Conservation (phyloP, 37 sponge, comb jelly and placozoan genomes). For the Mnemiopsis leidyi region DNA sequence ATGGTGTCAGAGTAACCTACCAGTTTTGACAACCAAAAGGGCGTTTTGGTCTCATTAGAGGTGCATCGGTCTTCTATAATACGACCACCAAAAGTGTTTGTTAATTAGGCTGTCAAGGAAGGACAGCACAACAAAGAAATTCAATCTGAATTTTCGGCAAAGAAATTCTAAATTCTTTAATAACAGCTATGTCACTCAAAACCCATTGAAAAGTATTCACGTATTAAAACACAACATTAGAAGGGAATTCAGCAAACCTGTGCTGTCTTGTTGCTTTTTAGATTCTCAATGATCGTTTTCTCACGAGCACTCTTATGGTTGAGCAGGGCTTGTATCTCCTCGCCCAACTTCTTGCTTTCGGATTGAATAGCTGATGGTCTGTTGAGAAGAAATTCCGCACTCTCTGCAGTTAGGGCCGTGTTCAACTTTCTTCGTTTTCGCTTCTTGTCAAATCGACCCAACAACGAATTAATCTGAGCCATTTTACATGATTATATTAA, state of each 20-base stretch:
- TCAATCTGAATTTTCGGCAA: too few species aligned
- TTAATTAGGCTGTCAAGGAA: too few species aligned
- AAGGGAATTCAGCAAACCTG: conserved; percentile 53
- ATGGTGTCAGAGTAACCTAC: too few species aligned
- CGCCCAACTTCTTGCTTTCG: conserved; percentile 75
- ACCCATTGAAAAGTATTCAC: too few species aligned
- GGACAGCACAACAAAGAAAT: too few species aligned
- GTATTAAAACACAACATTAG: too few species aligned
- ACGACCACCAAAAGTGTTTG: too few species aligned
- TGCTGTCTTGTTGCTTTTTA: conserved; percentile 70
- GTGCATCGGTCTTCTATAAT: too few species aligned
- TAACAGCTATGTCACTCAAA: too few species aligned
- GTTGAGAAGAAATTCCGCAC: conserved; percentile 63
- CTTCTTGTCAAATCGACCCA: conserved; percentile 64
- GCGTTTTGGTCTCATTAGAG: too few species aligned
- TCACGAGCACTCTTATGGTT: conserved; percentile 78
- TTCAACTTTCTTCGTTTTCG: conserved; percentile 45
- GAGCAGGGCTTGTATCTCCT: conserved; percentile 79
- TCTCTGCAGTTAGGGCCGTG: conserved; percentile 37
- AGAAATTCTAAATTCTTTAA: too few species aligned
- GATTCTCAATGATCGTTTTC: conserved; percentile 78
- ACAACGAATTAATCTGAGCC: conserved; percentile 18
- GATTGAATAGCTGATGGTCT: conserved; percentile 70
- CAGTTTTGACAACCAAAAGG: too few species aligned
- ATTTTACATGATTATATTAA: background rate